Percentiles rank a stretch among this genome's conserved stretches.
Conservation (phyloP, 2,888 invertebrate genomes). For the Rhogogaster chlorosoma region DNA sequence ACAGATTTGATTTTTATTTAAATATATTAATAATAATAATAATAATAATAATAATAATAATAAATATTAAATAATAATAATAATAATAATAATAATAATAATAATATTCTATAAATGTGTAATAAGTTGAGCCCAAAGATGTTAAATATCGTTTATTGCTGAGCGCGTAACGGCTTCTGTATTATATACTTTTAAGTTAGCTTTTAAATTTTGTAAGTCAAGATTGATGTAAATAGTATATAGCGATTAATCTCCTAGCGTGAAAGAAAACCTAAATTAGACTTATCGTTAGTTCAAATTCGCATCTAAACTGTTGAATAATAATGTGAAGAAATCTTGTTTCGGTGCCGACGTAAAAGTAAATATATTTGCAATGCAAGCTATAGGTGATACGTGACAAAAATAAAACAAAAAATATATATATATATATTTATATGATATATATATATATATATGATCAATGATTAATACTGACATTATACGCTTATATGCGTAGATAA, state of each 20-base stretch:
- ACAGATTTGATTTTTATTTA: conserved; percentile 43
- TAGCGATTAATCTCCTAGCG: conserved; percentile 15
- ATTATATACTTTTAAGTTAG: conserved; percentile 75
- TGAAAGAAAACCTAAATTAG: conserved; percentile 26
- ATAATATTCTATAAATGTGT: conserved; percentile 74
- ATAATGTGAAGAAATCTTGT: neutral
- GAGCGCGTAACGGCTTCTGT: conserved; percentile 68
- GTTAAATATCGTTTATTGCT: conserved; percentile 75
- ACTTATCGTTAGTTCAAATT: conserved; percentile 46
- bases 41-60: conserved; percentile 54
- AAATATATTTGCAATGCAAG: conserved; percentile 21
- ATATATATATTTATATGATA: too few relatives aligned
- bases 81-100: conserved; percentile 55
- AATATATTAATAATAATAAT: conserved; percentile 52
- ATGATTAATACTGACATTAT: neutral
- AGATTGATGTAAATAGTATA: conserved; percentile 75
- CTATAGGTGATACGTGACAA: conserved; percentile 36
- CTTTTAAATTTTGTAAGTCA: conserved; percentile 69
- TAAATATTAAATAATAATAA: conserved; percentile 51
- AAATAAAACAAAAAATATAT: conserved; percentile 11
- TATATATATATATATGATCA: neutral
- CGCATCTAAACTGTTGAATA: conserved; percentile 38
- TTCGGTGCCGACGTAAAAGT: conserved; percentile 35
- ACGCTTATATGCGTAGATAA: neutral
- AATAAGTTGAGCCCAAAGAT: conserved; percentile 78